These are phyloP conservation scores for Caenorhabditis latens DNA, from an alignment of 1,140 invertebrate species.

Conservation along the genomic window DNA sequence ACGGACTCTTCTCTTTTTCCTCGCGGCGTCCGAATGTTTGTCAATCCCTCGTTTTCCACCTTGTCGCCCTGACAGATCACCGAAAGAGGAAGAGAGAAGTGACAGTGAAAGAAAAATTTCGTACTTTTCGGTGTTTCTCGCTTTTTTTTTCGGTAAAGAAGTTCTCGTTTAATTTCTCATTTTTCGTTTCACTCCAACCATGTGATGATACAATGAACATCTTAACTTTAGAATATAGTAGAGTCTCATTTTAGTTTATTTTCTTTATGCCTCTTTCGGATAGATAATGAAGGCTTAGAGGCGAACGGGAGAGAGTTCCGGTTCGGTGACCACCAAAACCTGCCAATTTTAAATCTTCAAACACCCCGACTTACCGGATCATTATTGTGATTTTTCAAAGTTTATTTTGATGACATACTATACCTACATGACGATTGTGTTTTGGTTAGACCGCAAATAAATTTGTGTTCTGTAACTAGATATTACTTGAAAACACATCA, in stretches of 20 bases:
- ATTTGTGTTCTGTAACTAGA: conserved; percentile 3
- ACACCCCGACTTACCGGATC: background rate
- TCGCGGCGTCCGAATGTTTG: conserved; percentile 26
- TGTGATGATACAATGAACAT: background rate
- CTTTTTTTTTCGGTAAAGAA: background rate
- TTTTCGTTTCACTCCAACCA: too few species aligned
- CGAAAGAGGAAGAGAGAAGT: conserved; percentile 10
- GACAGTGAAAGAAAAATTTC: conserved; percentile 35
- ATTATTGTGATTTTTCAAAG: conserved; percentile 6
- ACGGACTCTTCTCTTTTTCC: conserved; percentile 13
- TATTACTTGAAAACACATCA: conserved; percentile 14
- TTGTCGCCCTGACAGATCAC: conserved; percentile 15
- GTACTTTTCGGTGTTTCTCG: conserved; percentile 27
- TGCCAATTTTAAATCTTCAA: background rate
- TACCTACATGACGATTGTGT: background rate
- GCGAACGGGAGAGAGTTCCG: background rate
- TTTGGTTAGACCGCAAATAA: background rate
- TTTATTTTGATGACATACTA: conserved; percentile 19
- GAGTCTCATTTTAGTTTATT: too few species aligned
- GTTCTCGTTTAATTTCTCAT: background rate
- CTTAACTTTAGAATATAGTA: too few species aligned
- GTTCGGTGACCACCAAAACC: conserved; percentile 10
- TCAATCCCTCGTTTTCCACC: conserved; percentile 44
- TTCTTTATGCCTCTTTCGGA: background rate
- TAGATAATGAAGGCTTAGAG: background rate